Base-by-base conservation (phyloP, 2,888 invertebrate genomes). In the Caenorhabditis japonica region DNA sequence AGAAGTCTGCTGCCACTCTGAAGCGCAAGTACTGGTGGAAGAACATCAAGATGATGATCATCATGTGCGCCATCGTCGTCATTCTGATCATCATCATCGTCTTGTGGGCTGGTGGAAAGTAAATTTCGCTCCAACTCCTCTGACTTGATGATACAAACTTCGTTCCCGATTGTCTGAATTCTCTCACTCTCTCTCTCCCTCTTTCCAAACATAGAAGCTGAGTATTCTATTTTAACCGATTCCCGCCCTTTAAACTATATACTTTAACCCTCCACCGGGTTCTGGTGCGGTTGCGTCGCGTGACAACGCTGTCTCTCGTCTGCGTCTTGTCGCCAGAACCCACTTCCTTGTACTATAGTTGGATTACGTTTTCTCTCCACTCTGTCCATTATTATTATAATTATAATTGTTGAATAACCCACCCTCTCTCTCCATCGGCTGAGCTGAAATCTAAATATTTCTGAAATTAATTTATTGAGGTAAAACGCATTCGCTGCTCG, bases 11-110 rank as follows among this genome's bases (percentile, higher is more conserved):
- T 2, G 87, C 87, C 10, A 88, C 88, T 10, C 77, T 87, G 66
- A 87, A 87, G 80, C 84, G 87, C 71, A 87, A 87, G 76, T 87
- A 86, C 77, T 87, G 87, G 87, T 86, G 86, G 86, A 87, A 87
- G 83, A 87, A 87, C 81, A 84, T 87, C 76, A 87, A 87, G 79
- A 86, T 87, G 86, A 86, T 86, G 79, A 87, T 87, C 81, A 86
- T 86, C 72, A 85, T 85, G 85, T 85, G 85, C 66, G 84, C 84
- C 55, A 84, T 84, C 71, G 80, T 84, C 61, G 80, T 81, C 61
- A 75, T 82, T 43, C 77, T 83, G 55, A 76, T 85, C 73, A 85
- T 85, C 75, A 83, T 85, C 66, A 85, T 85, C 62, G 85, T 85
- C 46, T 71, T 85, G 70, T 85, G 85, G 85, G 85, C 85, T 38